Conservation (phyloP, 1,140 invertebrate species). For the Druon quercuslanigerum region DNA sequence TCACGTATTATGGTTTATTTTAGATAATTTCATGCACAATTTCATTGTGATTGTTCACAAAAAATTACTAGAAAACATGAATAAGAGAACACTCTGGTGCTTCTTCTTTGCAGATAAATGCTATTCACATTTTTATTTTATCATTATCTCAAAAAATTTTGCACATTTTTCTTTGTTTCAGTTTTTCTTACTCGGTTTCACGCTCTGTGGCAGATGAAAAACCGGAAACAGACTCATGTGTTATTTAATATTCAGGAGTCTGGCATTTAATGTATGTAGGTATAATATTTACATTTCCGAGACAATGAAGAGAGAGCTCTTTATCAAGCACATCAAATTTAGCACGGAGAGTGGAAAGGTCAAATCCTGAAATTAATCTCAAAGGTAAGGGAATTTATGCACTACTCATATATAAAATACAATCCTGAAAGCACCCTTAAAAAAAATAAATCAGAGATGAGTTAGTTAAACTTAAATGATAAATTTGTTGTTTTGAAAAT, state of each 20-base stretch:
- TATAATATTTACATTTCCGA: slow-evolving; percentile 21
- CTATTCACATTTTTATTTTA: slow-evolving; percentile 1
- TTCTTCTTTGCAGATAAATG: slow-evolving; percentile 8
- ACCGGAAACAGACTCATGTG: slow-evolving; percentile 9
- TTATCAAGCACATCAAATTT: slow-evolving; percentile 1
- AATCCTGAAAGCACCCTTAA: no score
- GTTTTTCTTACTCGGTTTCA: slow-evolving; percentile 16
- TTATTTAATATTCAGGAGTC: slow-evolving; percentile 20
- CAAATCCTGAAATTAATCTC: neutral
- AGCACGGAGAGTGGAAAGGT: neutral
- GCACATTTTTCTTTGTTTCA: slow-evolving; percentile 1
- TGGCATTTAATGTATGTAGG: neutral
- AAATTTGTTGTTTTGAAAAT: no score
- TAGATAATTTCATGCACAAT: neutral
- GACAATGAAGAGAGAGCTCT: slow-evolving; percentile 12
- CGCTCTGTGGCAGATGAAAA: neutral
- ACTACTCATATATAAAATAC: no score
- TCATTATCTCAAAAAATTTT: neutral
- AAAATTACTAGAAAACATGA: neutral
- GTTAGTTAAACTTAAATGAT: no score
- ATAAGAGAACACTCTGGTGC: neutral
- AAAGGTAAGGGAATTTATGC: no score
- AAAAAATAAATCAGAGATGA: no score
- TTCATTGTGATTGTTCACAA: neutral
- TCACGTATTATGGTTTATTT: neutral